These are phyloP conservation scores for Sarcophaga bullata DNA, from an alignment of 1,140 invertebrate species.

Conservation along the genomic window DNA sequence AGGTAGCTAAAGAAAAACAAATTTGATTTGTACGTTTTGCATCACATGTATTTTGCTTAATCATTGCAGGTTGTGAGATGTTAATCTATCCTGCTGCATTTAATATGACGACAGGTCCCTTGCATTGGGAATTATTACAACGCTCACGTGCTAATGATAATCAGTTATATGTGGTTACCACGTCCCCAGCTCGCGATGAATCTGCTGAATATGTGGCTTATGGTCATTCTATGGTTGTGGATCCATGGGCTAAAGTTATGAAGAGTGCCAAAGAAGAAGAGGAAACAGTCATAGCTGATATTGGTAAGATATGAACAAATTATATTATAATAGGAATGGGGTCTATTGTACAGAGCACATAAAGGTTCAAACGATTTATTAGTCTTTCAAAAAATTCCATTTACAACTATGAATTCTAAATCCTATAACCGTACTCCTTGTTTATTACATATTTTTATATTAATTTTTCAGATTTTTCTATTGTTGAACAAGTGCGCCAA, in stretches of 20 bases:
- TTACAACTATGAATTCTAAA: too few species aligned
- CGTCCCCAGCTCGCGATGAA: conserved; percentile 81
- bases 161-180: conserved; percentile 80
- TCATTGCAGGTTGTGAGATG: conserved; percentile 77
- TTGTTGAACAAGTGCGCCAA: conserved; percentile 79
- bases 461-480: conserved; percentile 74
- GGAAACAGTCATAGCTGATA: conserved; percentile 77
- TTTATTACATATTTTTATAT: conserved; percentile 36
- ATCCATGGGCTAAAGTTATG: conserved; percentile 88
- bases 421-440: too few species aligned
- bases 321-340: not conserved
- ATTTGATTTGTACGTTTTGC: not conserved
- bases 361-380: too few species aligned
- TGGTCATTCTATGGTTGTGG: conserved; percentile 86
- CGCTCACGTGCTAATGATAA: conserved; percentile 85
- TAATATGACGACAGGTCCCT: conserved; percentile 93
- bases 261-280: conserved; percentile 77
- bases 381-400: not conserved
- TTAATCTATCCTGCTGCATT: conserved; percentile 94
- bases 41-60: not conserved
- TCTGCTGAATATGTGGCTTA: conserved; percentile 84
- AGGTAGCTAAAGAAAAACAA: conserved; percentile 66
- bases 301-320: conserved; percentile 66
- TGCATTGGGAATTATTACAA: conserved; percentile 90
- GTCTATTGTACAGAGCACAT: not conserved